A percentile compares a stretch with the other conserved stretches of the same genome.
These are phyloP conservation scores for Leucophenga maculata DNA, from an alignment of 2,888 invertebrate genomes.

Conservation along the genomic window DNA sequence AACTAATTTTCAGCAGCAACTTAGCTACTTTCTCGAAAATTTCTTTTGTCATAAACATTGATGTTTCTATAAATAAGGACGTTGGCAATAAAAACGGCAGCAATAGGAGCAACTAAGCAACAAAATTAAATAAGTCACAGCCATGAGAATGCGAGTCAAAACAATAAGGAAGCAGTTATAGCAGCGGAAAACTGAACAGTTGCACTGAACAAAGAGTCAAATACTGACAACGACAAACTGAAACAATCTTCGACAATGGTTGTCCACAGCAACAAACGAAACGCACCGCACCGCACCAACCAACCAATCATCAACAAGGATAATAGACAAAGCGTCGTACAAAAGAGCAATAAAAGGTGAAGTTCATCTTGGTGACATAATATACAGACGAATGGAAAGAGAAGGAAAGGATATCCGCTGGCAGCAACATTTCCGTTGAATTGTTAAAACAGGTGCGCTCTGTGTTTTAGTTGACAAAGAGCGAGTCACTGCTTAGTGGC, in stretches of 20 bases:
- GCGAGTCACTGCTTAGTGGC: constrained; percentile 3
- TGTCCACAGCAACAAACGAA: neutral
- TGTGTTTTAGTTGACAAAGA: neutral
- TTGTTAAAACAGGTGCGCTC: neutral
- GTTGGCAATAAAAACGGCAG: neutral
- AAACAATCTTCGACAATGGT: neutral
- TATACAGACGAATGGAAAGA: no score
- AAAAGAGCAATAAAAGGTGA: constrained; percentile 4
- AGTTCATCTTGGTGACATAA: constrained; percentile 7
- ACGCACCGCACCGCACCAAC: neutral
- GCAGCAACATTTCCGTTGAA: neutral
- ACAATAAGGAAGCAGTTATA: neutral
- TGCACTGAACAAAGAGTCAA: no score
- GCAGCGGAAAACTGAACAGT: no score
- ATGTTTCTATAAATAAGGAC: constrained; percentile 13
- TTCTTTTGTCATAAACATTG: constrained; percentile 9
- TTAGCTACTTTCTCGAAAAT: neutral
- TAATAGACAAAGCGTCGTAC: neutral
- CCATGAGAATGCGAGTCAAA: neutral
- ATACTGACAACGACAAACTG: neutral
- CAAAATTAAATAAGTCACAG: constrained; percentile 21
- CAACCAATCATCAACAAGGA: neutral
- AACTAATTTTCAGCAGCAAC: neutral
- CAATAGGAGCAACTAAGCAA: constrained; percentile 6
- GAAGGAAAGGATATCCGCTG: neutral